Percentiles rank a stretch among this genome's conserved stretches.
These are phyloP conservation scores for Anas platyrhynchos DNA, from an alignment of 2,113 vertebrate genomes.

Conservation along the genomic window DNA sequence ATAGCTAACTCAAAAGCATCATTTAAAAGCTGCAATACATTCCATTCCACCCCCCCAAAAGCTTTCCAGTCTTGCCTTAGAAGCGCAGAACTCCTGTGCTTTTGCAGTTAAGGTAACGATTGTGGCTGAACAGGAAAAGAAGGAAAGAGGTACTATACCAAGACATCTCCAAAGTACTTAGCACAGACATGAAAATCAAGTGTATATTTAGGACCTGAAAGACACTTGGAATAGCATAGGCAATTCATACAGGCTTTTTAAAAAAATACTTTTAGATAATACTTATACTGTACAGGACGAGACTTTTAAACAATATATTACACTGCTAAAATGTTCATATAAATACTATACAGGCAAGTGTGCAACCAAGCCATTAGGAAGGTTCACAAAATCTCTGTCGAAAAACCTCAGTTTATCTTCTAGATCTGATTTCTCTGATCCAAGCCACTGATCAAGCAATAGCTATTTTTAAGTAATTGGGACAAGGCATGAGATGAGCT, in stretches of 20 bases:
- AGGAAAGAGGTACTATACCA: neutral
- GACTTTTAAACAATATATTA: conserved; percentile 78
- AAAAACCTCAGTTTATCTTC: conserved; percentile 49
- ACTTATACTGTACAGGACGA: conserved; percentile 75
- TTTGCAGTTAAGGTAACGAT: neutral
- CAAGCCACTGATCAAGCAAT: conserved; percentile 44
- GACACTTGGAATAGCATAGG: conserved; percentile 37
- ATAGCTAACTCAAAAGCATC: neutral
- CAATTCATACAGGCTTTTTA: conserved; percentile 73
- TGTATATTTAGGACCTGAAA: conserved; percentile 47
- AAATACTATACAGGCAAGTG: conserved; percentile 81
- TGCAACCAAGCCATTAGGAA: conserved; percentile 59
- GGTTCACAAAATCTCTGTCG: conserved; percentile 26
- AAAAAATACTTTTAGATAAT: conserved; percentile 83
- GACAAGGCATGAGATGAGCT: conserved; percentile 73
- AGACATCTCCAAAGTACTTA: neutral
- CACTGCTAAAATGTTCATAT: conserved; percentile 79
- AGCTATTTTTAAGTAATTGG: conserved; percentile 53
- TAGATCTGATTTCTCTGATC: conserved; percentile 25
- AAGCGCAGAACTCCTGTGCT: neutral
- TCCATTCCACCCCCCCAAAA: neutral
- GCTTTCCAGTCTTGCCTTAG: neutral
- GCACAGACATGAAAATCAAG: conserved; percentile 10
- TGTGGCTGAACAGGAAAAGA: neutral
- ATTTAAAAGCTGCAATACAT: neutral